These are phyloP conservation scores for Tiliacea citrago DNA, from an alignment of 2,888 invertebrate species.

Conservation along the genomic window DNA sequence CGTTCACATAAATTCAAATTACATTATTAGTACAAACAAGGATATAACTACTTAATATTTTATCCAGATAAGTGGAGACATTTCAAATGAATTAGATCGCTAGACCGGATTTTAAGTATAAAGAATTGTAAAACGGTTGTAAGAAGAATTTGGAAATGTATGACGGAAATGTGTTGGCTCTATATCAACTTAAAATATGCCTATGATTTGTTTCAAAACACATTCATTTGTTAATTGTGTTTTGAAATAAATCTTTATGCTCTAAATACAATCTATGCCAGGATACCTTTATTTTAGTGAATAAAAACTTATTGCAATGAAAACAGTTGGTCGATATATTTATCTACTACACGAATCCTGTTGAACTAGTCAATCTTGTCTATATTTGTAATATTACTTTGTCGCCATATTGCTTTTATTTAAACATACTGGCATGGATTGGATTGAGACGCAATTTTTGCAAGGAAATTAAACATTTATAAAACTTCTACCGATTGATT, in stretches of 20 bases:
- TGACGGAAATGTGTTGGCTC: background rate
- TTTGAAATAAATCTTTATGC: background rate
- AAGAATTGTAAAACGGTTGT: conserved; percentile 17
- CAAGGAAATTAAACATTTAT: background rate
- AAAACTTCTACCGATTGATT: background rate
- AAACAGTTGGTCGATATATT: background rate
- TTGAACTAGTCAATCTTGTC: conserved; percentile 22
- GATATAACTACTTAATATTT: conserved; percentile 20
- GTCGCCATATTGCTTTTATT: conserved; percentile 25
- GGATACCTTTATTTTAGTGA: background rate
- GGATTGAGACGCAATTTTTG: background rate
- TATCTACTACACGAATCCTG: background rate
- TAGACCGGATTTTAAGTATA: conserved; percentile 21
- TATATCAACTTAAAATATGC: conserved; percentile 1
- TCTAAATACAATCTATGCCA: conserved; percentile 27
- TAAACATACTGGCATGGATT: conserved; percentile 17
- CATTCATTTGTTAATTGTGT: background rate
- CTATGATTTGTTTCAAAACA: background rate
- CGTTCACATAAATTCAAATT: conserved; percentile 44
- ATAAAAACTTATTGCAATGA: background rate
- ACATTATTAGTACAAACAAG: conserved; percentile 5
- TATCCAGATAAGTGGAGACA: background rate
- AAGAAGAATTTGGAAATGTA: conserved; percentile 13
- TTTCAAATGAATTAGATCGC: conserved; percentile 42
- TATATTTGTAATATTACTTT: conserved; percentile 10